Evolutionary conservation across 2,113 vertebrate genomes (phyloP).

Genomic region (Pygoscelis adeliae): DNA sequence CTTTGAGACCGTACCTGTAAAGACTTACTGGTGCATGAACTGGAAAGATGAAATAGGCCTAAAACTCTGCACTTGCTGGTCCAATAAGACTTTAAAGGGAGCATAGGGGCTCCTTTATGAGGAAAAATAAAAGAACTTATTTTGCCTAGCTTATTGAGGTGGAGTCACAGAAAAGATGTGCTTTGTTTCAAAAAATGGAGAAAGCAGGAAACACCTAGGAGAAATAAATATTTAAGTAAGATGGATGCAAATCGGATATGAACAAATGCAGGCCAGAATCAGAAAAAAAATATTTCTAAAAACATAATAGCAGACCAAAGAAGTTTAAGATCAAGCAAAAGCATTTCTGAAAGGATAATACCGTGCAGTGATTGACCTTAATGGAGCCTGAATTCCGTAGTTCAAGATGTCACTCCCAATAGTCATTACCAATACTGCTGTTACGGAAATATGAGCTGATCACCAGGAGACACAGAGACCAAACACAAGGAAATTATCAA

Average conservation of each 20-base stretch:
- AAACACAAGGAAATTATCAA: constrained; percentile 1
- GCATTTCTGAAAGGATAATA: neutral
- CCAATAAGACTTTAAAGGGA: neutral
- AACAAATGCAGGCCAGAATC: neutral
- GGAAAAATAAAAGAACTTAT: neutral
- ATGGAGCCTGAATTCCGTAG: neutral
- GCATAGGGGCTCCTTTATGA: fast-evolving
- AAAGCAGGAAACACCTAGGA: neutral
- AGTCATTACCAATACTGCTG: neutral
- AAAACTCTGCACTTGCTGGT: neutral
- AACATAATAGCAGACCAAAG: neutral
- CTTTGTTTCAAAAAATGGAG: neutral
- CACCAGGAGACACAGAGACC: neutral
- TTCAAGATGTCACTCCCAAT: neutral
- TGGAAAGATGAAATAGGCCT: neutral
- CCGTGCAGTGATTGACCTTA: neutral
- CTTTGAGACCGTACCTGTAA: neutral
- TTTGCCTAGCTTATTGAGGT: neutral
- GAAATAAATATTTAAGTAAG: neutral
- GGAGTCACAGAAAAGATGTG: neutral
- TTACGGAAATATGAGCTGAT: neutral
- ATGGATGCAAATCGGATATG: neutral
- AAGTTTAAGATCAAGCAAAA: neutral
- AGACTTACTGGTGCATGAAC: neutral
- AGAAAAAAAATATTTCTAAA: neutral